Base-by-base conservation (phyloP, 2,888 invertebrate species). In the Odontothrips loti region DNA sequence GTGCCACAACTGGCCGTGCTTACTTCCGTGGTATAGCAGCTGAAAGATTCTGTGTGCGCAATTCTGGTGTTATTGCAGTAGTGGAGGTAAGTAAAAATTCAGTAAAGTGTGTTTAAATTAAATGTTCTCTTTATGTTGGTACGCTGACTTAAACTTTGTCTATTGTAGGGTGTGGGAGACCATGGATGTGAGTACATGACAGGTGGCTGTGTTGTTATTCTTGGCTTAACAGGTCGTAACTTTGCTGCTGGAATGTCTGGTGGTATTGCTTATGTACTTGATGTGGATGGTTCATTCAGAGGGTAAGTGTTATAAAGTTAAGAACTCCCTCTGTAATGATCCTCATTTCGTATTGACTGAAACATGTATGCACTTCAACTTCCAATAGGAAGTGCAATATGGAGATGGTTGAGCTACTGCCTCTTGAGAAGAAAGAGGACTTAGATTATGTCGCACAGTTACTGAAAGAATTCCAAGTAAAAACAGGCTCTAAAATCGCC, bases 161-260 rank as follows among this genome's bases (percentile, higher is more conserved):
- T 20, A 80, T 83, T 83, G 12, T 83, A 90, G 90, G 98, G 98
- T 81, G 98, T 97, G 82, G 99, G 99, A 75, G 99, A 99, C 90
- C 99, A 99, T 88, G 99, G 98, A 82, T 99, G 99, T 90, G 99
- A 99, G 89, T 99, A 99, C 89, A 99, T 99, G 99, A 99, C 99
- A 80, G 98, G 97, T 20, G 98, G 98, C 82, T 89, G 91, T 82
- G 95, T 95, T 83, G 90, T 99, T 80, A 94, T 99, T 85, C 91
- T 99, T 23, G 98, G 98, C 0, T 90, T 96, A 82, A 98, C 98
- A 11, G 99, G 99, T 0, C 90, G 99, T 83, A 99, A 99, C 90
- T 99, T 99, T 89, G 99, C 98, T 12, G 99, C 99, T 79, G 99
- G 99, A 84, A 99, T 99, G 99, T 98, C 98, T 82, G 96, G 96